A percentile compares a stretch with the other conserved stretches of the same genome.
These are phyloP conservation scores for Calameuta filiformis DNA, from an alignment of 2,888 invertebrate genomes.

Conservation along the genomic window DNA sequence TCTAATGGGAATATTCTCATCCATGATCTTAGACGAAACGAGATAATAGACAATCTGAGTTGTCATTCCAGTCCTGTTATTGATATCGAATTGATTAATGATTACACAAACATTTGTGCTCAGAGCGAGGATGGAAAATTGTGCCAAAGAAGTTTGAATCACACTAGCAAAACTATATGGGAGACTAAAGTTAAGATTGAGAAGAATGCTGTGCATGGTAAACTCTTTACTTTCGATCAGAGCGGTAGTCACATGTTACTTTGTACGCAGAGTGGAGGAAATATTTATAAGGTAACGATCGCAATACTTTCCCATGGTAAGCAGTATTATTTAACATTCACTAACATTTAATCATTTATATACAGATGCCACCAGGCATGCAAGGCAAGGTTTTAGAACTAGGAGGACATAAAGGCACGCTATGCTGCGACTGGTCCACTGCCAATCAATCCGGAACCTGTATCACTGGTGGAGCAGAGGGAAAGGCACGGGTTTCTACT, in stretches of 20 bases:
- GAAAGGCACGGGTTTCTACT: conserved; percentile 71
- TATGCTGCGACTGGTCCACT: conserved; percentile 73
- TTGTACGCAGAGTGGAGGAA: conserved; percentile 63
- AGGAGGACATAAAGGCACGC: conserved; percentile 68
- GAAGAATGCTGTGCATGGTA: conserved; percentile 61
- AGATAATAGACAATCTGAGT: conserved; percentile 69
- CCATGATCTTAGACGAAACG: conserved; percentile 69
- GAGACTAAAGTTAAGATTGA: conserved; percentile 62
- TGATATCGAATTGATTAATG: conserved; percentile 69
- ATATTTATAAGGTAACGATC: conserved; percentile 59
- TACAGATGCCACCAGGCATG: conserved; percentile 60
- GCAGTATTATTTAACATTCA: neutral
- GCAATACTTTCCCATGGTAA: neutral
- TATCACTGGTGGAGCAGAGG: conserved; percentile 71
- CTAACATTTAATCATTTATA: neutral
- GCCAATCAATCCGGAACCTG: conserved; percentile 71
- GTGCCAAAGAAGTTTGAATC: conserved; percentile 64
- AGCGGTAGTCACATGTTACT: conserved; percentile 63
- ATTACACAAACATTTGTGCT: conserved; percentile 70
- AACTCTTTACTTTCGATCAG: conserved; percentile 63
- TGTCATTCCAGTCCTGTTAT: conserved; percentile 70
- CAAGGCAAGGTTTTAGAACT: conserved; percentile 66
- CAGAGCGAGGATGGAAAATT: conserved; percentile 68
- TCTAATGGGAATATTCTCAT: conserved; percentile 71
- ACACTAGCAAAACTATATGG: conserved; percentile 65